Percentiles rank a stretch among this genome's conserved stretches.
phyloP scores from a whole-genome alignment of 2,797 vertebrate species.

The Mormyrus proboscirostris region DNA sequence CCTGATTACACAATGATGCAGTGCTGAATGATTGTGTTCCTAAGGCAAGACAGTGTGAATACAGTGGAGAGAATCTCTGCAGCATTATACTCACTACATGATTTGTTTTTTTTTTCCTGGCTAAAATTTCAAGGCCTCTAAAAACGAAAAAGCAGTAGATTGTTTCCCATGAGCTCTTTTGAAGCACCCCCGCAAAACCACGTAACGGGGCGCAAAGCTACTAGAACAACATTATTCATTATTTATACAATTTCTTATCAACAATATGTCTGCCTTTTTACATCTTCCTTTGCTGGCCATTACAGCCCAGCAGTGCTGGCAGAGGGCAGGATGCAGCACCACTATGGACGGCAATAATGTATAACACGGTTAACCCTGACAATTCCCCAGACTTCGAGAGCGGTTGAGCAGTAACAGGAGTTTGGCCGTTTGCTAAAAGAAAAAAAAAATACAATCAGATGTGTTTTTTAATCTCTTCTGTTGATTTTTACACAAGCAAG shows the following conservation, averaged over 20 bases:
- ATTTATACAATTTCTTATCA: not conserved
- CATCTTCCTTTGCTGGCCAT: not conserved
- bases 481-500: not conserved
- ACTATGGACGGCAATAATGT: not conserved
- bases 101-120: not conserved
- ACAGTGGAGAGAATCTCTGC: not conserved
- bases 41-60: constrained; percentile 28
- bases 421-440: not conserved
- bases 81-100: not conserved
- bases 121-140: not conserved
- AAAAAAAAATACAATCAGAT: not conserved
- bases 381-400: not conserved
- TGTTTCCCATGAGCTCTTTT: not conserved
- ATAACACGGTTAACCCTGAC: not conserved
- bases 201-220: not conserved
- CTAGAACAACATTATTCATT: not conserved
- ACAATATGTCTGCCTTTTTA: not conserved
- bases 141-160: not conserved
- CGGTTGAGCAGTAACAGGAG: not conserved
- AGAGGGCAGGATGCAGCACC: not conserved
- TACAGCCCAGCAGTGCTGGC: not conserved
- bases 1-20: constrained; percentile 57
- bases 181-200: not conserved
- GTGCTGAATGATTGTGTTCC: constrained; percentile 49
- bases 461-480: not conserved